Conservation (phyloP, 2,113 vertebrate species). For the Carassius auratus region DNA sequence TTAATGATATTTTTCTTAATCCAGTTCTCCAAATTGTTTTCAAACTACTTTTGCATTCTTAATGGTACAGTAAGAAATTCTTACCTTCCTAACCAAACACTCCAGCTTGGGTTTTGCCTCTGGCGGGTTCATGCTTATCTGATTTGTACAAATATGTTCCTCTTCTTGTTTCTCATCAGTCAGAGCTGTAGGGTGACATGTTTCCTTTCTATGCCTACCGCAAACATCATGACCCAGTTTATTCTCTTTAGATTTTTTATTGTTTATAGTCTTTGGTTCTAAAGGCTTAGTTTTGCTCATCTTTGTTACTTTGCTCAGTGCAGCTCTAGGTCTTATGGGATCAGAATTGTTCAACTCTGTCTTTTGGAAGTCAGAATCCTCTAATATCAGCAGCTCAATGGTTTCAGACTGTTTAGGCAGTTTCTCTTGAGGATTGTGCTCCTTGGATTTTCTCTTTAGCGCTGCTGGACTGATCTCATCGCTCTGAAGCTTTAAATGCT, state of each 20-base stretch:
- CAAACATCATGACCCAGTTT: not conserved
- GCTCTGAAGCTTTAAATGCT: not conserved
- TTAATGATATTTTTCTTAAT: not conserved
- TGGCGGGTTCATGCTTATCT: conserved; percentile 42
- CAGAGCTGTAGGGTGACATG: not conserved
- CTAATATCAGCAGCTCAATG: conserved; percentile 2
- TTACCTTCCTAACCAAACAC: conserved; percentile 66
- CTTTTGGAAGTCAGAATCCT: not conserved
- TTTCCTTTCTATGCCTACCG: not conserved
- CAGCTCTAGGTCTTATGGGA: not conserved
- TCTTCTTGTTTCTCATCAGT: conserved; percentile 13
- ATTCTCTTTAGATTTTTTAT: not conserved
- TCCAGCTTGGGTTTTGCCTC: conserved; percentile 43
- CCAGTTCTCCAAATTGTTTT: not conserved
- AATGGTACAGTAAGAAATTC: not conserved
- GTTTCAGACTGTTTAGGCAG: not conserved
- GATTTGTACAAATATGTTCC: not conserved
- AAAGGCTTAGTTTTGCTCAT: not conserved
- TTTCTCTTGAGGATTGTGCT: not conserved
- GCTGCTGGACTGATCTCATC: not conserved
- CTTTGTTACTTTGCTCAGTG: not conserved
- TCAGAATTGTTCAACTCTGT: not conserved
- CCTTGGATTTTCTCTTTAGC: not conserved
- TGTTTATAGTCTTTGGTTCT: not conserved
- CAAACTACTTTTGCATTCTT: not conserved